These are phyloP conservation scores for Rhinatrema bivittatum DNA, from an alignment of 2,797 vertebrate genomes.

Conservation along the genomic window DNA sequence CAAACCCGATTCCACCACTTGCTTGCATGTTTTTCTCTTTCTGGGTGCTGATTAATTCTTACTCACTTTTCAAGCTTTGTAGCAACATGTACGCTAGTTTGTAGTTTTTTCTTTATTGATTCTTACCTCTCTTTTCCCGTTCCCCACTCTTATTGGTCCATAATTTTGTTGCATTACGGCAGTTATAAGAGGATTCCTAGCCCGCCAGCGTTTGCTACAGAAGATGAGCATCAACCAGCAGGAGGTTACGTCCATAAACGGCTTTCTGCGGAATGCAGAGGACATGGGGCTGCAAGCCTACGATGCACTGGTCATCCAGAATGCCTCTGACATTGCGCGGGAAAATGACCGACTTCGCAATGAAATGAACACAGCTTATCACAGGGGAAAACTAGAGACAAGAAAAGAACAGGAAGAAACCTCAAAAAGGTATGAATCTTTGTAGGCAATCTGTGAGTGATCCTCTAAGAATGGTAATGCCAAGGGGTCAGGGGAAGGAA, in stretches of 20 bases:
- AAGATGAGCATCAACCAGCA: conserved; percentile 60
- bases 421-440: conserved; percentile 65
- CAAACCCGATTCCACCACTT: no score
- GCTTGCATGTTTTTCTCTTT: neutral
- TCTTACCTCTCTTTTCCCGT: no score
- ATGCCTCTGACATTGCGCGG: conserved; percentile 68
- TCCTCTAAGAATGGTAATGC: neutral
- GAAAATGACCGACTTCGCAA: conserved; percentile 63
- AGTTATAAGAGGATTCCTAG: conserved; percentile 87
- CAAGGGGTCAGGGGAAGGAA: neutral
- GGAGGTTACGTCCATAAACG: conserved; percentile 62
- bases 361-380: conserved; percentile 54
- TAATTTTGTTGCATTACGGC: conserved; percentile 15
- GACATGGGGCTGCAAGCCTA: conserved; percentile 65
- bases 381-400: conserved; percentile 66
- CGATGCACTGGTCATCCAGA: conserved; percentile 70
- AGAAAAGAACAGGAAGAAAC: conserved; percentile 68
- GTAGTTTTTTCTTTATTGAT: conserved; percentile 1
- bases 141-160: neutral
- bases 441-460: no score
- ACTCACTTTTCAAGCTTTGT: neutral
- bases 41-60: neutral
- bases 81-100: neutral
- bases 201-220: conserved; percentile 59
- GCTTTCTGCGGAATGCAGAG: conserved; percentile 66